Percentiles rank a stretch among this genome's conserved stretches.
Evolutionary conservation across 2,113 vertebrate genomes (phyloP).

Genomic region (Benitochromis conjunctus): DNA sequence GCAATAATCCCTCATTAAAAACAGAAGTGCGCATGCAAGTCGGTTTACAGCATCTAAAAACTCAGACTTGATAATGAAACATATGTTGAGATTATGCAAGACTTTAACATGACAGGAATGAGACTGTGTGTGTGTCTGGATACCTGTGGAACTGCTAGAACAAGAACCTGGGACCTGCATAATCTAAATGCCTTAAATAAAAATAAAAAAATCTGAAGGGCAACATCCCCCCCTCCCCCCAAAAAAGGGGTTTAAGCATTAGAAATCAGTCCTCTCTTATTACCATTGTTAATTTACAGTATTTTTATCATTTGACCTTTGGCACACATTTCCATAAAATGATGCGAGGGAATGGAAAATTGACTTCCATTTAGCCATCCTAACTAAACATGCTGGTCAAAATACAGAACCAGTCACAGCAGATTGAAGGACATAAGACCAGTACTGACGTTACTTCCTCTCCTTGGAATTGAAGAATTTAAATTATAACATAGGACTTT

Average conservation of each 20-base stretch:
- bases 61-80: neutral
- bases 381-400: neutral
- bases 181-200: neutral
- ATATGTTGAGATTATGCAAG: conserved; percentile 1
- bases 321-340: neutral
- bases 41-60: neutral
- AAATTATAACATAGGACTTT: neutral
- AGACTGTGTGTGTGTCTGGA: neutral
- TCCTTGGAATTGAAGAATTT: neutral
- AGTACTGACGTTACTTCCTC: neutral
- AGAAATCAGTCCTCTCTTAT: neutral
- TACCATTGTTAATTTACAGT: neutral
- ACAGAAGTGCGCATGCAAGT: neutral
- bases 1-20: neutral
- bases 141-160: neutral
- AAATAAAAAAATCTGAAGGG: neutral
- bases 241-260: neutral
- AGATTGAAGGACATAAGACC: neutral
- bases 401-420: neutral
- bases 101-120: conserved; percentile 33
- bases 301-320: neutral
- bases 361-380: neutral
- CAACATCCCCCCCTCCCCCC: neutral
- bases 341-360: neutral
- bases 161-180: neutral